Base-by-base conservation (phyloP, 2,888 invertebrate species). In the Urechis unicinctus region DNA sequence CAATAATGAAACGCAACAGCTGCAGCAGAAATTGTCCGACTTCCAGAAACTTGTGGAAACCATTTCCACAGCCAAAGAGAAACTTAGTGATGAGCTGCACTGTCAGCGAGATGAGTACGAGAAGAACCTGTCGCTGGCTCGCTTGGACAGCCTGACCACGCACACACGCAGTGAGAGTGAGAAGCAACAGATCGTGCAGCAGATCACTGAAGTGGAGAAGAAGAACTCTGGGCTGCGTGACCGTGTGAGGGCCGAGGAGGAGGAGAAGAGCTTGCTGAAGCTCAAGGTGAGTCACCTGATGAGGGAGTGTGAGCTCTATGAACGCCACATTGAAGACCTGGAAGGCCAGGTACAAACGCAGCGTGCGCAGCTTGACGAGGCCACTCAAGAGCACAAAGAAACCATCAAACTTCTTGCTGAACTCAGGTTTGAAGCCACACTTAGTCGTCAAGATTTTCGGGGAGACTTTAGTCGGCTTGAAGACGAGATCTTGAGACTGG, bases 371-470 rank as follows among this genome's bases (percentile, higher is more conserved):
- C 51, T 61, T 24, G 43, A 47, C 36, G 56, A 53, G 28, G 55
- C 61, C 3, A 56, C 45, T 26, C 49, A 56, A n/a, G 61, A 61
- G 24, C 59, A 61, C 52, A 59, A 59, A 45, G 53, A 60, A 28
- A 56, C 56, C 22, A 59, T 61, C 28, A 17, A 53, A 22, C 50
- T 61, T 31, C 45, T 61, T 41, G 51, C 61, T 3, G 58, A 61
- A 41, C 45, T 61, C 51, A 44, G 50, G 24, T 44, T 60, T 26
- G 56, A 56, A 45, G 50, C 53, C 43, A 52, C 55, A 28, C 28
- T 54, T 22, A 28, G 30, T 28, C 52, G 52, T 13, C 51, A 52
- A 30, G 58, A 58, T 29, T 52, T 55, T 26, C 51, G 43, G 17
- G 57, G 55, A 25, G 57, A 60, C 45, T 50, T 57, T 42, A 13